Conservation (phyloP, 2,888 invertebrate genomes). For the Macrophya alboannulata region DNA sequence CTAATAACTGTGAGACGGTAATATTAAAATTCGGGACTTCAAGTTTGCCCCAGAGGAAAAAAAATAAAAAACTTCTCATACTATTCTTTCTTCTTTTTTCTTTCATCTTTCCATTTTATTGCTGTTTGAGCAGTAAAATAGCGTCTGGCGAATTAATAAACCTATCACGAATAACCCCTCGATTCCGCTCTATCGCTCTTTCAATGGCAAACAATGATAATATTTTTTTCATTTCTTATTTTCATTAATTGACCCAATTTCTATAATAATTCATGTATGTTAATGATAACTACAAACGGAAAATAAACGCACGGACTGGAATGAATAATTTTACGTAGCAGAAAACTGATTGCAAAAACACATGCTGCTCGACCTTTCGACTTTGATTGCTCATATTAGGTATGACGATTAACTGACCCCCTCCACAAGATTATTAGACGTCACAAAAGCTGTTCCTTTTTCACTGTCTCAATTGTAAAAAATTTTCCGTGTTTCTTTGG, state of each 20-base stretch:
- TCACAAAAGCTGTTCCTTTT: not conserved
- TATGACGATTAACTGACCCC: not conserved
- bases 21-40: too few species aligned
- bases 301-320: too few species aligned
- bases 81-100: not conserved
- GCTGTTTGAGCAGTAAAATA: not conserved
- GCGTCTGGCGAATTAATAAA: not conserved
- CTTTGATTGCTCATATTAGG: slow-evolving; percentile 4
- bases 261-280: not conserved
- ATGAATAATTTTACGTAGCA: too few species aligned
- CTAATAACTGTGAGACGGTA: too few species aligned
- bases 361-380: not conserved
- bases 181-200: not conserved
- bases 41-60: not conserved
- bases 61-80: not conserved
- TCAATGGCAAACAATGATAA: not conserved
- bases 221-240: not conserved
- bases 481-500: too few species aligned
- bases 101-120: not conserved
- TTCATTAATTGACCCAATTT: not conserved
- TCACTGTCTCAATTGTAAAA: not conserved
- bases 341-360: slow-evolving; percentile 29
- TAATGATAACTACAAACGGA: not conserved
- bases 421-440: not conserved
- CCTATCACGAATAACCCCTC: too few species aligned